These are phyloP conservation scores for Eufriesea mexicana DNA, from an alignment of 1,140 invertebrate species.

Conservation along the genomic window DNA sequence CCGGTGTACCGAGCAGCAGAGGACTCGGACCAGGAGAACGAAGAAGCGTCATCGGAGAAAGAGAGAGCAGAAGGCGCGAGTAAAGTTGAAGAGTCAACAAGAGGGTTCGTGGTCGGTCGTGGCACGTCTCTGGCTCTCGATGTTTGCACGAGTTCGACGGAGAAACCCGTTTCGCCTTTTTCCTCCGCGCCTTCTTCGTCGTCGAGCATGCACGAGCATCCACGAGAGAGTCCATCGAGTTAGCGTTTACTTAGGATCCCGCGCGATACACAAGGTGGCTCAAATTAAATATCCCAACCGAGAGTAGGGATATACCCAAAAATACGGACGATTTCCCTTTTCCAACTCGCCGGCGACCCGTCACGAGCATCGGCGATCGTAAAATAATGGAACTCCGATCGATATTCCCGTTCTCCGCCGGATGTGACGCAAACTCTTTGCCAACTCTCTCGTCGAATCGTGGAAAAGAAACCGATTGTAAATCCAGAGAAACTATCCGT, in stretches of 20 bases:
- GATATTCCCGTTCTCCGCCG: neutral
- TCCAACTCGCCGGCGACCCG: constrained; percentile 31
- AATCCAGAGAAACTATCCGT: neutral
- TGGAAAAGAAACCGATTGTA: neutral
- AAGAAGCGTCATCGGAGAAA: constrained; percentile 35
- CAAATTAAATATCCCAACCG: constrained; percentile 74
- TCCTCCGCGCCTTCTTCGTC: constrained; percentile 52
- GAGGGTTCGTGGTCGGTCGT: constrained; percentile 62
- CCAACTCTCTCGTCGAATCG: neutral
- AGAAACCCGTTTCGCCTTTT: constrained; percentile 75
- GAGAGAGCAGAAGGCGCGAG: constrained; percentile 62
- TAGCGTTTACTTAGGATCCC: constrained; percentile 75
- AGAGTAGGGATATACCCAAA: constrained; percentile 38
- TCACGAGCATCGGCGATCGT: neutral
- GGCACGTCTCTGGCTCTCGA: constrained; percentile 59
- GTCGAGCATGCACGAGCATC: constrained; percentile 41
- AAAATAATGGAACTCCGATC: neutral
- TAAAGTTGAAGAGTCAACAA: constrained; percentile 79
- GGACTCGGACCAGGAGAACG: constrained; percentile 35
- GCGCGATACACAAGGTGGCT: constrained; percentile 65
- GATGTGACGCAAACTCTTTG: neutral
- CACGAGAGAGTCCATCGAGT: constrained; percentile 65
- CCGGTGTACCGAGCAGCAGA: constrained; percentile 45
- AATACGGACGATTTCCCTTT: constrained; percentile 55
- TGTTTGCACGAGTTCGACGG: constrained; percentile 77